Base-by-base conservation (phyloP, 2,888 invertebrate species). In the Erannis defoliaria region DNA sequence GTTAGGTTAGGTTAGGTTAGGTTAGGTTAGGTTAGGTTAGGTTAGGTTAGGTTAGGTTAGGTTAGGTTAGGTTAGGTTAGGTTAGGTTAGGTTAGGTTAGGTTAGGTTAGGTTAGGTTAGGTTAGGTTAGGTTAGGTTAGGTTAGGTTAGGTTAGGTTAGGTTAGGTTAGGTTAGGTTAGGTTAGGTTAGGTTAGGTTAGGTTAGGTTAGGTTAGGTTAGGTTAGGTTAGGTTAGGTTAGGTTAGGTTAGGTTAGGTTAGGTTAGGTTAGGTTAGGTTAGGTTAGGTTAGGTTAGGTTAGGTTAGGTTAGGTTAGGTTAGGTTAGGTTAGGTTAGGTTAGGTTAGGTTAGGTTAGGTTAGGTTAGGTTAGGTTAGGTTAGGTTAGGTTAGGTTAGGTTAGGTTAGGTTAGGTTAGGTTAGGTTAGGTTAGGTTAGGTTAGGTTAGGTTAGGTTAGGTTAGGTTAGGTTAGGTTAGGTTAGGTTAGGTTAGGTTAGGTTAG, bases 71-170 rank as follows among this genome's bases (percentile, higher is more conserved):
- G 43, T 43, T 43, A 43, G 43, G 43, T 43, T 43, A 43, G 43
- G 43, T 43, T 43, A 43, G 43, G 43, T 57, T 16, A 12, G 31
- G 21, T 29, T 43, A 43, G 43, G 43, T 43, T 43, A 43, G 43
- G 43, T 43, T 43, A 43, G 43, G 43, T 43, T 43, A 43, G 43
- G 43, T 43, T 43, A 43, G 43, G 43, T 43, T 43, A 43, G 43
- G 43, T 43, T 43, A 43, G 43, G 43, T 43, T 43, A 43, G 43
- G 43, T 43, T 43, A 43, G 43, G 43, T 43, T 43, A 43, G 43
- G 43, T 43, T 43, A 43, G 43, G 43, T 42, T 42, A 42, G 42
- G 42, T 42, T 42, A 42, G 42, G 42, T 42, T 43, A 43, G 43
- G 43, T 43, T 43, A 43, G 43, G 43, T 43, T 43, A 43, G 43